Evolutionary conservation across 2,113 vertebrate genomes (phyloP).

Genomic region (Corythaixoides concolor): DNA sequence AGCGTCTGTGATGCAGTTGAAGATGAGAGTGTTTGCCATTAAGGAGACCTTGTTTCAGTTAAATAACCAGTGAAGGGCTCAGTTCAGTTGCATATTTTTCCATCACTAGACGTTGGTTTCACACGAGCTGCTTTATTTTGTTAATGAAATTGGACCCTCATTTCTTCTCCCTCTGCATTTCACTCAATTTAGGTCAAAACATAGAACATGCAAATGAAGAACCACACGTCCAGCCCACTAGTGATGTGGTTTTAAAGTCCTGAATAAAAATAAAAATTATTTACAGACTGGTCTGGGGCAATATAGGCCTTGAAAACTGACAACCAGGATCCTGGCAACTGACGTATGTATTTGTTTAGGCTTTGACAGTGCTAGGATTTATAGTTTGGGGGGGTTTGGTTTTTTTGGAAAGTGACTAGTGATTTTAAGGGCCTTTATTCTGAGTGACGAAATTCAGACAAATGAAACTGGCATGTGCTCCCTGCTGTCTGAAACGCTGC

Average conservation of each 20-base stretch:
- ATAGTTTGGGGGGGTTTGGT: not conserved
- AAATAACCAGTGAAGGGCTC: constrained; percentile 44
- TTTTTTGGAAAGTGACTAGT: not conserved
- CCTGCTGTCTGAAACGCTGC: not conserved
- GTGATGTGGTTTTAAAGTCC: constrained; percentile 52
- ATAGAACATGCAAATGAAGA: constrained; percentile 59
- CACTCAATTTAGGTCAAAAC: constrained; percentile 47
- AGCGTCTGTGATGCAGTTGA: constrained; percentile 48
- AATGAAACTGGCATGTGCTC: not conserved
- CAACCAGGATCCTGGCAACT: constrained; percentile 19
- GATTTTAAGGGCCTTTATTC: constrained; percentile 46
- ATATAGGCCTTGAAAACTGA: constrained; percentile 31
- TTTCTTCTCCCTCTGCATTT: constrained; percentile 35
- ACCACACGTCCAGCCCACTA: constrained; percentile 36
- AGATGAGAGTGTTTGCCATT: constrained; percentile 65
- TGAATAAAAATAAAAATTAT: constrained; percentile 50
- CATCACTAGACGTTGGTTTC: not conserved
- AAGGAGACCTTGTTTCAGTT: constrained; percentile 58
- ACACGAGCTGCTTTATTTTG: constrained; percentile 55
- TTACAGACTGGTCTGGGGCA: constrained; percentile 45
- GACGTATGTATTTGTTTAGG: not conserved
- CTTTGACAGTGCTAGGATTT: constrained; percentile 28
- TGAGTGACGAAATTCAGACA: constrained; percentile 31
- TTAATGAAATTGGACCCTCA: constrained; percentile 29
- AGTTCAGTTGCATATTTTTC: constrained; percentile 10